These are phyloP conservation scores for Cyprinella venusta DNA, from an alignment of 2,797 vertebrate species.

Conservation along the genomic window DNA sequence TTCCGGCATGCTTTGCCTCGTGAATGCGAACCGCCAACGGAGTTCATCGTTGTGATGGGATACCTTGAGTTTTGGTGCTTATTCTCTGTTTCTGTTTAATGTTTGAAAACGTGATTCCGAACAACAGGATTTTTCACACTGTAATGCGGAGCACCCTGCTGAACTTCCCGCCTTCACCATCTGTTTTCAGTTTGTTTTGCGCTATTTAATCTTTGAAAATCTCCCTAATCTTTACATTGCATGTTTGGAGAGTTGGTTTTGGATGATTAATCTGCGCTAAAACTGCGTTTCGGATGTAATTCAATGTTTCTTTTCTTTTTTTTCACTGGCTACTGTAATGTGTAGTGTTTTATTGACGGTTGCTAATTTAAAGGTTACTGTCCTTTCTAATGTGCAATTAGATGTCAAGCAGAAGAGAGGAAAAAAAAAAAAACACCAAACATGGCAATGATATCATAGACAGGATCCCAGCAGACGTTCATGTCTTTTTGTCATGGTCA, in stretches of 20 bases:
- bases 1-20: neutral
- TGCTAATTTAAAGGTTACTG: neutral
- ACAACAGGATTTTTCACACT: conserved; percentile 54
- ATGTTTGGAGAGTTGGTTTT: conserved; percentile 17
- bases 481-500: neutral
- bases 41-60: neutral
- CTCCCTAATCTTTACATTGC: conserved; percentile 45
- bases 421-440: neutral
- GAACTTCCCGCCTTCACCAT: conserved; percentile 55
- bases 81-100: conserved; percentile 34
- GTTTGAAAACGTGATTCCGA: conserved; percentile 46
- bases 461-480: neutral
- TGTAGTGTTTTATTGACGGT: conserved; percentile 10
- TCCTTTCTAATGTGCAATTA: neutral
- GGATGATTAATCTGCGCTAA: conserved; percentile 30
- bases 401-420: neutral
- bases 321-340: neutral
- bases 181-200: conserved; percentile 59
- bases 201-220: conserved; percentile 55
- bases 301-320: neutral
- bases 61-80: conserved; percentile 16
- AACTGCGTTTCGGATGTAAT: conserved; percentile 10
- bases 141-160: conserved; percentile 25
- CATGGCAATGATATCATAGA: neutral
- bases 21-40: conserved; percentile 12